Percentiles rank a stretch among this genome's conserved stretches.
phyloP scores from a whole-genome alignment of 2,113 vertebrate species.

The Salvelinus namaycush region DNA sequence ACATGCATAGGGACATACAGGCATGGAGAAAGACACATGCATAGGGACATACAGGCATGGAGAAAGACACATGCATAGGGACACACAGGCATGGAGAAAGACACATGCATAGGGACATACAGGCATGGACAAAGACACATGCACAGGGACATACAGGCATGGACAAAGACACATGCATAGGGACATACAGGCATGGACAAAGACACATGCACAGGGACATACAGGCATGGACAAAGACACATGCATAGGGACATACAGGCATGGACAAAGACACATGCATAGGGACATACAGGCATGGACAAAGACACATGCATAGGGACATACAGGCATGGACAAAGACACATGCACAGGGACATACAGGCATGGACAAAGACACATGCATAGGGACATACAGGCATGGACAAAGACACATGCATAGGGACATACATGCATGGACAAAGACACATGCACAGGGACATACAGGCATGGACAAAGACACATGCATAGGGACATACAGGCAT shows the following conservation, averaged over 20 bases:
- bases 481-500: conserved; percentile 1
- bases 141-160: conserved; percentile 1
- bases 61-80: not conserved
- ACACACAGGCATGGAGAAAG: conserved; percentile 1
- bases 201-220: not conserved
- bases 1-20: not conserved
- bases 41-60: conserved; percentile 4
- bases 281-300: not conserved
- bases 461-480: no score
- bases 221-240: conserved; percentile 1
- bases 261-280: not conserved
- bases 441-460: conserved; percentile 8
- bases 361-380: not conserved
- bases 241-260: conserved; percentile 1
- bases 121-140: no score
- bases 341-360: not conserved
- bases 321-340: not conserved
- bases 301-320: conserved; percentile 12
- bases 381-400: conserved; percentile 4
- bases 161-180: not conserved
- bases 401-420: not conserved
- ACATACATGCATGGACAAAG: conserved; percentile 2
- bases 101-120: conserved; percentile 8
- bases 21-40: not conserved
- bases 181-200: not conserved